Percentiles rank a stretch among this genome's conserved stretches.
phyloP scores from a whole-genome alignment of 2,888 invertebrate genomes.

The Cotesia congregata region DNA sequence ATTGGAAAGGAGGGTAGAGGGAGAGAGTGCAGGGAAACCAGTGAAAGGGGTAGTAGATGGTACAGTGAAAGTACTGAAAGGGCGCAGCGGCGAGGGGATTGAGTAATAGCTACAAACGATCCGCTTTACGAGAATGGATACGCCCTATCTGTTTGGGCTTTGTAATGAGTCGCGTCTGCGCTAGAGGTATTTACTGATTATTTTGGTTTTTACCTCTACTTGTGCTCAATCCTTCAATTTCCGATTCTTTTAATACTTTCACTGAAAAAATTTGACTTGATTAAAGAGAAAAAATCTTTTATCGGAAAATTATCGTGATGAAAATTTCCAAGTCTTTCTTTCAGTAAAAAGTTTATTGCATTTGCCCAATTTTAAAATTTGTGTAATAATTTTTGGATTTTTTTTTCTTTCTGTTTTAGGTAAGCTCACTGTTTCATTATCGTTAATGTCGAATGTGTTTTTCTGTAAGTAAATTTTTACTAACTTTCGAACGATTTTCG shows the following conservation, averaged over 20 bases:
- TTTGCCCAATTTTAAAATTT: background rate
- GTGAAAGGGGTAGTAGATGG: conserved; percentile 3
- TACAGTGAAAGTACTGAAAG: background rate
- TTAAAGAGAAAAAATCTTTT: too few species aligned
- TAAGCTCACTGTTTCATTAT: conserved; percentile 16
- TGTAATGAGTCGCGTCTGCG: conserved; percentile 42
- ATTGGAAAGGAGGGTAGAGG: background rate
- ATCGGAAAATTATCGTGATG: too few species aligned
- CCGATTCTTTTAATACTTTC: too few species aligned
- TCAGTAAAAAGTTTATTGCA: too few species aligned
- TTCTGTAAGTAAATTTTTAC: background rate
- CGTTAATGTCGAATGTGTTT: background rate
- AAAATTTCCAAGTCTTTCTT: too few species aligned
- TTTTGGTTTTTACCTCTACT: too few species aligned
- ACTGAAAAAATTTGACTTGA: too few species aligned
- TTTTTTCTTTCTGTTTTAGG: conserved; percentile 37
- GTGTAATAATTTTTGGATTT: background rate
- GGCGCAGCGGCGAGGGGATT: conserved; percentile 23
- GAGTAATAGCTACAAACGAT: conserved; percentile 50
- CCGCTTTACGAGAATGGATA: conserved; percentile 50
- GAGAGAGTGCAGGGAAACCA: conserved; percentile 1
- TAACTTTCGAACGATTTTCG: too few species aligned
- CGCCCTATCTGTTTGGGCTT: conserved; percentile 43
- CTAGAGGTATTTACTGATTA: background rate
- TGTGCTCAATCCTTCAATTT: too few species aligned